These are phyloP conservation scores for Haliclystus octoradiatus DNA, from an alignment of 30 jellyfish, hydroid and myxozoan genomes.

Conservation along the genomic window DNA sequence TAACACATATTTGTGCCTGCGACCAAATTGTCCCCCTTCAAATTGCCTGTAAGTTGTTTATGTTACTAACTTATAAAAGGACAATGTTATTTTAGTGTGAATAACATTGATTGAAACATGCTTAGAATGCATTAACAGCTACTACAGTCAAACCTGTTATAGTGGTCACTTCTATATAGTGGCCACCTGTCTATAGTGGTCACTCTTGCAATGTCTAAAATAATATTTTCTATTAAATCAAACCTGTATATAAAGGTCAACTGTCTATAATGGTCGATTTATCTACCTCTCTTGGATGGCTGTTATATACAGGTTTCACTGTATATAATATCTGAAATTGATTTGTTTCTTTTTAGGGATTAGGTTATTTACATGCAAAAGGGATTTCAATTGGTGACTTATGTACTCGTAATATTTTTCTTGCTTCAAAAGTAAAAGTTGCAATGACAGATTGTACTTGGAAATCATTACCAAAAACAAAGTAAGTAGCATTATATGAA, in stretches of 20 bases:
- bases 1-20: too few relatives aligned
- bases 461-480: conserved; percentile 40
- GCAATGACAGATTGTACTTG: conserved; percentile 54
- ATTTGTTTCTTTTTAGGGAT: conserved; percentile 10
- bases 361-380: conserved; percentile 77
- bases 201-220: not conserved
- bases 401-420: conserved; percentile 62
- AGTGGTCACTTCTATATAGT: not conserved
- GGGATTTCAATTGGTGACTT: conserved; percentile 58
- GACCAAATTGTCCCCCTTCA: too few relatives aligned
- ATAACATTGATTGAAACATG: too few relatives aligned
- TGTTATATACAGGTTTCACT: not conserved
- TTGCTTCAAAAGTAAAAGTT: conserved; percentile 65
- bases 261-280: not conserved
- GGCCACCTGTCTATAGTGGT: not conserved
- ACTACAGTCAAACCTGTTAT: not conserved
- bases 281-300: not conserved
- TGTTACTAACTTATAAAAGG: too few relatives aligned
- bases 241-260: not conserved
- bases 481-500: conserved; percentile 41
- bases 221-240: too few relatives aligned
- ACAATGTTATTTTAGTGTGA: too few relatives aligned
- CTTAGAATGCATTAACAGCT: too few relatives aligned
- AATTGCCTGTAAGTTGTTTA: too few relatives aligned
- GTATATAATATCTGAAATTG: not conserved